A percentile compares a stretch with the other conserved stretches of the same genome.
phyloP scores from a whole-genome alignment of 2,888 invertebrate species.

The Coelopa pilipes region DNA sequence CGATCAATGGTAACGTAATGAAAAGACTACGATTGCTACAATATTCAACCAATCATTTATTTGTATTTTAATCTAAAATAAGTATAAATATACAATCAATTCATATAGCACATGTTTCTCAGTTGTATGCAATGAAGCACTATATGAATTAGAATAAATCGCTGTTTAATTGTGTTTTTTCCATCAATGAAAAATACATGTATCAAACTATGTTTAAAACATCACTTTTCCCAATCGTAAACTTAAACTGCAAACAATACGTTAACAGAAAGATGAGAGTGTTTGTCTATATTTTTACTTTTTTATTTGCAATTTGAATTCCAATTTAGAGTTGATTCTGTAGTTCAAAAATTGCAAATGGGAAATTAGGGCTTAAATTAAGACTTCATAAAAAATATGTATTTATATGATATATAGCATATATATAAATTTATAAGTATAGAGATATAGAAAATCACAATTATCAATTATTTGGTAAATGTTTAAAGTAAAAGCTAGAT shows the following conservation, averaged over 20 bases:
- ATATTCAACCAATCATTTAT: slow-evolving; percentile 31
- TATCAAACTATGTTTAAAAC: not conserved
- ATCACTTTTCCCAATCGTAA: not conserved
- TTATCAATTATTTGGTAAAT: slow-evolving; percentile 31
- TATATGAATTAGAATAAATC: not conserved
- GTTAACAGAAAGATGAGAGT: not conserved
- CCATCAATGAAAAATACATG: not conserved
- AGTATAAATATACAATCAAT: slow-evolving; percentile 25
- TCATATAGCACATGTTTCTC: slow-evolving; percentile 13
- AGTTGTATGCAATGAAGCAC: not conserved
- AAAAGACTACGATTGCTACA: not conserved
- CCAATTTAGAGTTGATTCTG: not conserved
- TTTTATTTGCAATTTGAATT: not conserved
- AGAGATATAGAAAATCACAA: slow-evolving; percentile 21
- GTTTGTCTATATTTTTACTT: not conserved
- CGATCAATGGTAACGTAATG: no score
- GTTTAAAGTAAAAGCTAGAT: not conserved
- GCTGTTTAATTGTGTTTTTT: not conserved
- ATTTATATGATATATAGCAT: not conserved
- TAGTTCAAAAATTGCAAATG: slow-evolving; percentile 9
- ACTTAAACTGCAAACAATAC: not conserved
- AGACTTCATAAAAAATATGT: slow-evolving; percentile 17
- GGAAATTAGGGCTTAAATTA: slow-evolving; percentile 24
- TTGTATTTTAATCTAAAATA: slow-evolving; percentile 21
- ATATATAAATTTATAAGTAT: slow-evolving; percentile 11